phyloP scores from a whole-genome alignment of 1,140 invertebrate genomes.

The Aphaenogaster floridana region DNA sequence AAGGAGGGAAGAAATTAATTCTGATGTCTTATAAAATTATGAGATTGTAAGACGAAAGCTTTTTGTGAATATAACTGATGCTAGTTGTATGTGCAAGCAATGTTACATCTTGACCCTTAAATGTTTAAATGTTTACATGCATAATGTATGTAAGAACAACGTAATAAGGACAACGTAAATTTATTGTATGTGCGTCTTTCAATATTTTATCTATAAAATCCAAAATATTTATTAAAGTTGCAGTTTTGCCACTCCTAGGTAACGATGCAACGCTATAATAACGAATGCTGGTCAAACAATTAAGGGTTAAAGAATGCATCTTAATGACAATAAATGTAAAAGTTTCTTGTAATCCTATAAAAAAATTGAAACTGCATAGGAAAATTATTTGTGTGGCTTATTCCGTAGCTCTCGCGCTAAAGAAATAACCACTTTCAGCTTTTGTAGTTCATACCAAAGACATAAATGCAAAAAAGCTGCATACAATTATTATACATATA shows the following conservation, averaged over 20 bases:
- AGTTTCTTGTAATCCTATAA: conserved; percentile 67
- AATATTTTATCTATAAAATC: conserved; percentile 27
- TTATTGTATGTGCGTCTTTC: not conserved
- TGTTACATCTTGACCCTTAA: conserved; percentile 55
- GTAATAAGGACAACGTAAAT: conserved; percentile 10
- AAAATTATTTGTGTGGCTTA: conserved; percentile 66
- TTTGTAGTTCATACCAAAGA: conserved; percentile 64
- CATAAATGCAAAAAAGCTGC: conserved; percentile 47
- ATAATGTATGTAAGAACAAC: conserved; percentile 22
- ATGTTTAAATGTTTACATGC: conserved; percentile 28
- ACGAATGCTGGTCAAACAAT: conserved; percentile 26
- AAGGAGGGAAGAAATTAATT: conserved; percentile 12
- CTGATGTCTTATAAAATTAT: conserved; percentile 13
- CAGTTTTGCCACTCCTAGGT: not conserved
- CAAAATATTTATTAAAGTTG: conserved; percentile 16
- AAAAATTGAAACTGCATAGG: conserved; percentile 52
- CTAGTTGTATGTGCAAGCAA: conserved; percentile 38
- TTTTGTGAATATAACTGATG: conserved; percentile 31
- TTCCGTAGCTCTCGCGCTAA: conserved; percentile 63
- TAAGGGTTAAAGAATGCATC: conserved; percentile 52
- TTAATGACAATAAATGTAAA: conserved; percentile 72
- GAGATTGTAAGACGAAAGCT: not conserved
- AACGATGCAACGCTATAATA: not conserved
- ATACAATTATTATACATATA: conserved; percentile 49
- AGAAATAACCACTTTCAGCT: conserved; percentile 66